Evolutionary conservation across 2,797 vertebrate species (phyloP).

Genomic region (Siniperca scherzeri): DNA sequence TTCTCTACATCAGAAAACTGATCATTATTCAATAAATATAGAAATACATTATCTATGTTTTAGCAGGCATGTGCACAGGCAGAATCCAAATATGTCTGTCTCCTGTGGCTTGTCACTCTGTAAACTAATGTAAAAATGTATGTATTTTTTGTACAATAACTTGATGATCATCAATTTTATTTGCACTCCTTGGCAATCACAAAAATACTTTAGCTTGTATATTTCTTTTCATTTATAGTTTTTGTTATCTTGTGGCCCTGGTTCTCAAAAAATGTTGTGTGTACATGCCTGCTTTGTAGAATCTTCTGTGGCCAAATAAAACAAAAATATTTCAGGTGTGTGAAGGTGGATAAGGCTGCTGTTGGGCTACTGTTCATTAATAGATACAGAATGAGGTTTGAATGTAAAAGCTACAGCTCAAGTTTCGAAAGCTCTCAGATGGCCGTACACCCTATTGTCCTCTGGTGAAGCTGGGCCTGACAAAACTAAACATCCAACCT

Average conservation of each 20-base stretch:
- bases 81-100: conserved; percentile 23
- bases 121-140: conserved; percentile 36
- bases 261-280: conserved; percentile 1
- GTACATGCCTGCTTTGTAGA: conserved; percentile 30
- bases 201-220: conserved; percentile 14
- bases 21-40: conserved; percentile 52
- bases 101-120: conserved; percentile 37
- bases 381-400: conserved; percentile 55
- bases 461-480: conserved; percentile 2
- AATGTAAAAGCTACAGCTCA: conserved; percentile 62
- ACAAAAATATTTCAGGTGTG: conserved; percentile 10
- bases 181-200: background rate
- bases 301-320: conserved; percentile 25
- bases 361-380: conserved; percentile 52
- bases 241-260: background rate
- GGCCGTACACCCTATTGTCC: conserved; percentile 17
- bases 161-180: background rate
- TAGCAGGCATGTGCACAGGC: conserved; percentile 51
- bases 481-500: conserved; percentile 21
- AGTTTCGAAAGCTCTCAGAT: conserved; percentile 20
- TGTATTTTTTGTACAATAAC: background rate
- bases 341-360: conserved; percentile 61
- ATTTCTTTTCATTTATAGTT: conserved; percentile 2
- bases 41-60: conserved; percentile 48
- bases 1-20: conserved; percentile 51